A percentile compares a stretch with the other conserved stretches of the same genome.
Conservation (phyloP, 2,888 invertebrate genomes). For the Ligdia adustata region DNA sequence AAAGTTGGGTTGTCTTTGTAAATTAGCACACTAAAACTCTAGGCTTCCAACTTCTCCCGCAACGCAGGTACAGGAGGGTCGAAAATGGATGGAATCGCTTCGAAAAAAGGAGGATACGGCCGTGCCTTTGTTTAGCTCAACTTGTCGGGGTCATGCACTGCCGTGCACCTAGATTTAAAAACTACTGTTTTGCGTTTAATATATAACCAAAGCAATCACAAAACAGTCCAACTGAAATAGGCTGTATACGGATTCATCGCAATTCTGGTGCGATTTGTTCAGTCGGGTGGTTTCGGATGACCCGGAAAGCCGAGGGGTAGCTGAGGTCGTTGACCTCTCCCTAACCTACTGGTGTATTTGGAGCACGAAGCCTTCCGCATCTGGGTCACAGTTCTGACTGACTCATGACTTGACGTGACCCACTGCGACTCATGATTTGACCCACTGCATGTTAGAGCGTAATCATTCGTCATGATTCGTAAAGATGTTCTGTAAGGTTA, state of each 20-base stretch:
- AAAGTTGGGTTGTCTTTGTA: no score
- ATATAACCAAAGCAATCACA: no score
- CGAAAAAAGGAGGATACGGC: no score
- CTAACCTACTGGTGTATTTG: conserved; percentile 79
- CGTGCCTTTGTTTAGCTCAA: no score
- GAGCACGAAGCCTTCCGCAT: conserved; percentile 76
- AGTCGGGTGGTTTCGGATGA: conserved; percentile 43
- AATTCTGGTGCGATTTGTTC: conserved; percentile 21
- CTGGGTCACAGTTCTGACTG: conserved; percentile 67
- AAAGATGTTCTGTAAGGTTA: no score
- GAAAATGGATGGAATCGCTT: no score
- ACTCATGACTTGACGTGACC: conserved; percentile 63
- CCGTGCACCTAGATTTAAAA: no score
- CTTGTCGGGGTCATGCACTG: no score
- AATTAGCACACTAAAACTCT: no score
- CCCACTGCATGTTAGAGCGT: conserved; percentile 60
- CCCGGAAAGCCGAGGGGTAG: conserved; percentile 60
- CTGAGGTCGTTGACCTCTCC: conserved; percentile 75
- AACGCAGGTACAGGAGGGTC: no score
- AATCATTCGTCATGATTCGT: conserved; percentile 64
- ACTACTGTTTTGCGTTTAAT: no score
- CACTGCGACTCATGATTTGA: conserved; percentile 47
- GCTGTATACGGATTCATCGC: neutral
- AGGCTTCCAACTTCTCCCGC: no score
- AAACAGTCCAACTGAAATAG: conserved; percentile 2